Evolutionary conservation across 1,140 invertebrate species (phyloP).

Genomic region (Papilio polytes): DNA sequence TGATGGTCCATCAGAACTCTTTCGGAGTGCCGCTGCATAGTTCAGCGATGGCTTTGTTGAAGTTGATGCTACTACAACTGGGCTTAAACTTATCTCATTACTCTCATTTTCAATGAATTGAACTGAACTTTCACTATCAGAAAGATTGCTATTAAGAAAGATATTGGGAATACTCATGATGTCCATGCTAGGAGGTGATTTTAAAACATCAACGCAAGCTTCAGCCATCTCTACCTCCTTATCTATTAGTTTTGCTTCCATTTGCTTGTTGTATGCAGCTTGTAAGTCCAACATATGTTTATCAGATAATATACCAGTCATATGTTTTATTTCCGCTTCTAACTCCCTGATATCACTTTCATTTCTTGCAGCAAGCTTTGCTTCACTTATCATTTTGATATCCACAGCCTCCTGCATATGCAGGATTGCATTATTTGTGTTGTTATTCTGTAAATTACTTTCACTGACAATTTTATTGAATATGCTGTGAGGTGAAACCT

Average conservation of each 20-base stretch:
- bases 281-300: constrained; percentile 68
- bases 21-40: constrained; percentile 69
- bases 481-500: constrained; percentile 62
- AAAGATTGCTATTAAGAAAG: constrained; percentile 54
- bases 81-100: constrained; percentile 58
- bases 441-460: constrained; percentile 72
- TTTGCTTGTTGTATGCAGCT: constrained; percentile 60
- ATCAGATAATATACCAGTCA: constrained; percentile 73
- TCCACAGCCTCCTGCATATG: constrained; percentile 76
- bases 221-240: constrained; percentile 72
- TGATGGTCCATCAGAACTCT: constrained; percentile 56
- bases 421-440: constrained; percentile 70
- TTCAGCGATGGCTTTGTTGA: constrained; percentile 59
- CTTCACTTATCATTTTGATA: constrained; percentile 70
- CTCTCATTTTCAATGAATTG: constrained; percentile 54
- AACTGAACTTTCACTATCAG: constrained; percentile 53
- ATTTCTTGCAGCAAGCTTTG: constrained; percentile 73
- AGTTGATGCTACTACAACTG: constrained; percentile 55
- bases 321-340: constrained; percentile 77
- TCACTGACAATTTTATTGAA: constrained; percentile 76
- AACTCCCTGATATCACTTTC: constrained; percentile 74
- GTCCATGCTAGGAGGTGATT: constrained; percentile 60
- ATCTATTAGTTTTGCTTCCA: constrained; percentile 63
- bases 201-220: constrained; percentile 72
- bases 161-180: constrained; percentile 66